These are phyloP conservation scores for Neotragus moschatus DNA, from an alignment of 2,113 vertebrate genomes.

Conservation along the genomic window DNA sequence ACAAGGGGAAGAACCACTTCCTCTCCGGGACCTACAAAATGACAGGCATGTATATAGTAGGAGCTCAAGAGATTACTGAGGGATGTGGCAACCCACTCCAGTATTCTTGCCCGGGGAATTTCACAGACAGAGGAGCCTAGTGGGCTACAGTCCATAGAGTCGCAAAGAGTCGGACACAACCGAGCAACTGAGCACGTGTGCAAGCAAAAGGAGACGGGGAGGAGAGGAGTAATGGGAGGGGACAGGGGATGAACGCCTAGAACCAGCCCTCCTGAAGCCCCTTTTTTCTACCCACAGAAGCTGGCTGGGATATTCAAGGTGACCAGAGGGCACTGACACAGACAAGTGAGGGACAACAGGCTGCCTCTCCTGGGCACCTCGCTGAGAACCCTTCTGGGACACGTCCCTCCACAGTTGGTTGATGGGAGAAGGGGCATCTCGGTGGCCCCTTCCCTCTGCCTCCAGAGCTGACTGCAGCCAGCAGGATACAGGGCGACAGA, in stretches of 20 bases:
- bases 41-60: neutral
- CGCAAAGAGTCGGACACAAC: neutral
- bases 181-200: neutral
- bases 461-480: neutral
- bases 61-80: neutral
- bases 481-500: neutral
- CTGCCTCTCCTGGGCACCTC: too few relatives aligned
- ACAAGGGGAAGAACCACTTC: neutral
- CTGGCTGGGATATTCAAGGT: neutral
- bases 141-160: neutral
- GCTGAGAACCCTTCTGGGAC: neutral
- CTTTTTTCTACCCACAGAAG: neutral
- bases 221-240: rapidly evolving
- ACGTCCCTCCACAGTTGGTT: neutral
- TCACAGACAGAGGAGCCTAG: neutral
- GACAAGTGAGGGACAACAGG: neutral
- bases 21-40: neutral
- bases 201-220: neutral
- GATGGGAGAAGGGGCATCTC: neutral
- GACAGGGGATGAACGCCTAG: rapidly evolving
- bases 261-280: neutral
- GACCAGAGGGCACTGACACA: rapidly evolving
- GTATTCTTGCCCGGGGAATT: neutral
- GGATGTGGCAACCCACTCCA: neutral
- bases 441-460: neutral